These are phyloP conservation scores for Manis javanica DNA, from an alignment of 2,797 vertebrate genomes.

Conservation along the genomic window DNA sequence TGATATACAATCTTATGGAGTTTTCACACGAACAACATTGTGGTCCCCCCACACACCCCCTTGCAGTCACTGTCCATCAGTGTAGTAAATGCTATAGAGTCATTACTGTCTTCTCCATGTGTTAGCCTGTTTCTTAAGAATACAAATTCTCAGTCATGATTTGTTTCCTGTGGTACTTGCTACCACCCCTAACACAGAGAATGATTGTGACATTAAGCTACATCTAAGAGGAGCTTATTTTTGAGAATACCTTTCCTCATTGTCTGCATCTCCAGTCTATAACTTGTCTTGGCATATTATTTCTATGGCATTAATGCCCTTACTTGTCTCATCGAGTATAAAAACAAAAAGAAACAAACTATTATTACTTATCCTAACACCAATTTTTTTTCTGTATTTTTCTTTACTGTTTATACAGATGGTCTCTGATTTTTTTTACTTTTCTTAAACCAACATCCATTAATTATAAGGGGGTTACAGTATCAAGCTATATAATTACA, in stretches of 20 bases:
- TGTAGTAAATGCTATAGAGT: no score
- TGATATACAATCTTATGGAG: no score
- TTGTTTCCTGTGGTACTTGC: not conserved
- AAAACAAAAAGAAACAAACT: not conserved
- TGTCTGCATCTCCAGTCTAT: not conserved
- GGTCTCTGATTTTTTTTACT: not conserved
- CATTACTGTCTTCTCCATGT: no score
- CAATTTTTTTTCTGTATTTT: not conserved
- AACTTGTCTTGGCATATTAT: not conserved
- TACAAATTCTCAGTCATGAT: not conserved
- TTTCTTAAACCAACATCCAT: not conserved
- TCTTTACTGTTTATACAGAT: not conserved
- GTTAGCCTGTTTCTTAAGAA: not conserved
- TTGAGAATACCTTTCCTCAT: not conserved
- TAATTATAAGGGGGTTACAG: not conserved
- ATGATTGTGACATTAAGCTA: not conserved
- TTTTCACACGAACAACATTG: no score
- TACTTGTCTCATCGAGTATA: not conserved
- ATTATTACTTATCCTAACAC: not conserved
- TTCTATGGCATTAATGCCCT: not conserved
- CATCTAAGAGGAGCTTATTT: not conserved
- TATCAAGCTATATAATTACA: not conserved
- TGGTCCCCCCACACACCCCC: no score
- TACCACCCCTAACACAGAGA: not conserved
- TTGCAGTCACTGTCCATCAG: no score